Evolutionary conservation across 2,797 vertebrate species (phyloP).

Genomic region (Siniperca undulata): DNA sequence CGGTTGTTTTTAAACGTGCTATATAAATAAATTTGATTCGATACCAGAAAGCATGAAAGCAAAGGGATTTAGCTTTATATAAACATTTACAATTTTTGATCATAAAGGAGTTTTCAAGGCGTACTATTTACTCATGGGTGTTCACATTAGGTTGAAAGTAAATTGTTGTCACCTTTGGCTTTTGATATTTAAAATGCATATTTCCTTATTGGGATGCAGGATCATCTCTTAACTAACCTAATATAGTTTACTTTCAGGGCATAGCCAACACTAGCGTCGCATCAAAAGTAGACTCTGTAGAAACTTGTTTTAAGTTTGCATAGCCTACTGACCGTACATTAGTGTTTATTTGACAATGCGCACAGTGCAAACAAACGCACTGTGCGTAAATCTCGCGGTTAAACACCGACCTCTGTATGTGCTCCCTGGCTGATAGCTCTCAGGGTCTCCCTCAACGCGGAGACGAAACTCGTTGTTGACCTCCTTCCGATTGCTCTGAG

Average conservation of each 20-base stretch:
- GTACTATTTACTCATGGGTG: not conserved
- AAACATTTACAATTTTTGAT: not conserved
- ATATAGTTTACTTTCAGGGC: not conserved
- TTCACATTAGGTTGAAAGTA: not conserved
- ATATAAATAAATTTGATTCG: too few relatives aligned
- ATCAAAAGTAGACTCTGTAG: not conserved
- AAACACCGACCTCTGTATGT: constrained; percentile 93
- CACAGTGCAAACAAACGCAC: constrained; percentile 24
- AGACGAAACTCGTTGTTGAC: constrained; percentile 95
- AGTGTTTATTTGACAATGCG: not conserved
- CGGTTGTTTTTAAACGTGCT: too few relatives aligned
- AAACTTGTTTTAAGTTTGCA: constrained; percentile 60
- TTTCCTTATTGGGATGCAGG: not conserved
- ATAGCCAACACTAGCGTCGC: too few relatives aligned
- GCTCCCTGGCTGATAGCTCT: constrained; percentile 95
- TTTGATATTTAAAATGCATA: not conserved
- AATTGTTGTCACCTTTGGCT: not conserved
- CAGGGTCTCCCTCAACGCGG: constrained; percentile 95
- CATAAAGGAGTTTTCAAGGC: not conserved
- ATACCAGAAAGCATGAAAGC: too few relatives aligned
- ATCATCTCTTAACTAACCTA: not conserved
- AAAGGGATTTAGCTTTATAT: not conserved
- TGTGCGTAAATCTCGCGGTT: constrained; percentile 31
- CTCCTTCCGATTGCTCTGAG: constrained; percentile 91
- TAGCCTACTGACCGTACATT: not conserved